phyloP scores from a whole-genome alignment of 30 jellyfish, hydroid and myxozoan genomes.

The Chrysaora quinquecirrha region DNA sequence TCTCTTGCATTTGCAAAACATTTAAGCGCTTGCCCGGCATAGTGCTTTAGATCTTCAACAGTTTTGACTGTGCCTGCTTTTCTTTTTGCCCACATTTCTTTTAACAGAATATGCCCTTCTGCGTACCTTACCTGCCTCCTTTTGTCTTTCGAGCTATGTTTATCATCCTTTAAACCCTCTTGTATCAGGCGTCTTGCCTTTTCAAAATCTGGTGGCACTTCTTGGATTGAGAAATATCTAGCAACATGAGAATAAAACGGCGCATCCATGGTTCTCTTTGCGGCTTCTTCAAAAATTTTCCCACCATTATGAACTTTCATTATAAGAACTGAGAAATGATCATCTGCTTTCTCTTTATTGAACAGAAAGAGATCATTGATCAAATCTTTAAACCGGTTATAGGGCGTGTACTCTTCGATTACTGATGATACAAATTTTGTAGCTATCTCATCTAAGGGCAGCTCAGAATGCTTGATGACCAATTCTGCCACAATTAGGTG shows the following conservation, averaged over 20 bases:
- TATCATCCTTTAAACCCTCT: slow-evolving; percentile 43
- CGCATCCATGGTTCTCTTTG: slow-evolving; percentile 51
- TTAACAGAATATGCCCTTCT: slow-evolving; percentile 53
- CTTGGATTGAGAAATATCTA: slow-evolving; percentile 26
- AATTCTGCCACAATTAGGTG: slow-evolving; percentile 37
- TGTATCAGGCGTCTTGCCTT: slow-evolving; percentile 36
- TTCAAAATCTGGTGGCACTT: slow-evolving; percentile 8
- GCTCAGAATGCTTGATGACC: slow-evolving; percentile 38
- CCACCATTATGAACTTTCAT: slow-evolving; percentile 34
- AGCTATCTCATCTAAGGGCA: slow-evolving; percentile 45
- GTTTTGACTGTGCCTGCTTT: not conserved
- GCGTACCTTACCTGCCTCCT: slow-evolving; percentile 38
- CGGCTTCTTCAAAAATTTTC: slow-evolving; percentile 47
- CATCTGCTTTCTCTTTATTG: slow-evolving; percentile 27
- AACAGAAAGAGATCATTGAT: slow-evolving; percentile 36
- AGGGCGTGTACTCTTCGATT: slow-evolving; percentile 8
- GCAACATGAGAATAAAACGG: slow-evolving; percentile 54
- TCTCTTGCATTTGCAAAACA: slow-evolving; percentile 43
- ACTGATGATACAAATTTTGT: slow-evolving; percentile 20
- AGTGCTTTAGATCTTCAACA: slow-evolving; percentile 13
- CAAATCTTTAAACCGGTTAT: slow-evolving; percentile 7
- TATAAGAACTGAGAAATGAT: slow-evolving; percentile 47
- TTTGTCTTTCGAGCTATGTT: slow-evolving; percentile 39
- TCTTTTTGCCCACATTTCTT: slow-evolving; percentile 25
- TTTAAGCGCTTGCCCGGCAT: slow-evolving; percentile 36